Base-by-base conservation (phyloP, 2,888 invertebrate species). In the Herminia tarsipennalis region DNA sequence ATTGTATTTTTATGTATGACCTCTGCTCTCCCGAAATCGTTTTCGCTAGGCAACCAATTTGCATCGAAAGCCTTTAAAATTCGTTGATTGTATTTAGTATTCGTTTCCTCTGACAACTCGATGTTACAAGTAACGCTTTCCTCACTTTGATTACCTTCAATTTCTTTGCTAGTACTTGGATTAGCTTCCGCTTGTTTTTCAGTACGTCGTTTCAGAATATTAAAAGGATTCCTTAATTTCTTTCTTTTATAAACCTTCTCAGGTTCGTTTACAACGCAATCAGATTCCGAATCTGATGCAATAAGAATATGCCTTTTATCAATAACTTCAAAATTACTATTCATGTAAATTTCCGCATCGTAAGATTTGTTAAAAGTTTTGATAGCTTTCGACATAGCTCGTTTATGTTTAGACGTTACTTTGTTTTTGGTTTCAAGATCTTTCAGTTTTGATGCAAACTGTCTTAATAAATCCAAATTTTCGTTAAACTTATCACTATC, bases 211-310 rank as follows among this genome's bases (percentile, higher is more conserved):
- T 84, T 88, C 1, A 89, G 33, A 24, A 88, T 75, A 47, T 78
- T 84, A 45, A 88, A 89, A 0, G 90, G 90, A 61, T 90, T 89
- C 21, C 75, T 80, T 13, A 85, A 50, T 48, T 78, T 87, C 56
- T 79, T 89, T 3, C 73, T 66, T 44, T 41, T 56, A 43, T 13
- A 41, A 2, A 55, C 40, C 50, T 62, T 53, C 9, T 64, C 51
- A n/a, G 30, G 39, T 54, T 81, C 72, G 35, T 76, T 61, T 4
- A 78, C 48, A n/a, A 76, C 66, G 41, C 76, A 76, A 39, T 88
- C 88, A 0, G 83, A 78, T 52, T 87, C 87, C 6, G 86, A 86
- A 49, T 86, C 82, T 5, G 81, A 76, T 42, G 83, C 85, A 1
- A 88, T 58, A 9, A 70, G 73, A 9, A 89, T 80, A 21, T 71